phyloP scores from a whole-genome alignment of 53 echinoderm and acorn worm genomes.

The Holothuria leucospilota region DNA sequence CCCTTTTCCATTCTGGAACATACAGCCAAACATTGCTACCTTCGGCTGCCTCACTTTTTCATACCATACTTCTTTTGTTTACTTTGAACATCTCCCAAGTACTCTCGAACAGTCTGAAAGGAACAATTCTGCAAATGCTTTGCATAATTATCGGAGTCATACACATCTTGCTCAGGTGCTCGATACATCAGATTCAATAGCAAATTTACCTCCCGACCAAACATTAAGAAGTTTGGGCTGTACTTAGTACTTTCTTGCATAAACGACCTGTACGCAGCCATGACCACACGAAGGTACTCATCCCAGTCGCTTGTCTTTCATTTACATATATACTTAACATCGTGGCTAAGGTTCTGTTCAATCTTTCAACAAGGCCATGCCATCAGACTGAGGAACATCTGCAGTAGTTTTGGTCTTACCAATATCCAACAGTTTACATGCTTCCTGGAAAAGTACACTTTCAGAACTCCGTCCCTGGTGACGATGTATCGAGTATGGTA shows the following conservation, averaged over 20 bases:
- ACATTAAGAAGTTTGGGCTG: conserved; percentile 30
- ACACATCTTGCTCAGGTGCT: too few relatives aligned
- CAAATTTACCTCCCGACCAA: conserved; percentile 26
- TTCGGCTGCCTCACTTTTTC: neutral
- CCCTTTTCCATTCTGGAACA: neutral
- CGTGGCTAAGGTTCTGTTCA: conserved; percentile 23
- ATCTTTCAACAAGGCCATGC: conserved; percentile 50
- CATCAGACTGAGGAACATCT: conserved; percentile 31
- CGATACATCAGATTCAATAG: neutral
- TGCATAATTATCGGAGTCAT: neutral
- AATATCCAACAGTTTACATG: conserved; percentile 8
- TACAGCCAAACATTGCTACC: neutral
- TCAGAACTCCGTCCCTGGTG: conserved; percentile 9
- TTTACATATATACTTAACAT: conserved; percentile 10
- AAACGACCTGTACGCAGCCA: conserved; percentile 11
- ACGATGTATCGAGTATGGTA: conserved; percentile 22
- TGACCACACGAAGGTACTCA: conserved; percentile 18
- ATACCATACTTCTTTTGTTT: conserved; percentile 17
- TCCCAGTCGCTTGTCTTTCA: conserved; percentile 46
- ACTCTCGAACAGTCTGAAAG: neutral
- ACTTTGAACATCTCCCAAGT: neutral
- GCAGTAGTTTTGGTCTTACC: conserved; percentile 26
- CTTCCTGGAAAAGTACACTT: neutral
- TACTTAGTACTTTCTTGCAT: conserved; percentile 38
- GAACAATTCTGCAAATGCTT: neutral